Evolutionary conservation across 2,888 invertebrate genomes (phyloP), one percentile per base, ranked within the genome.

Genomic region (Lasius fuliginosus): DNA sequence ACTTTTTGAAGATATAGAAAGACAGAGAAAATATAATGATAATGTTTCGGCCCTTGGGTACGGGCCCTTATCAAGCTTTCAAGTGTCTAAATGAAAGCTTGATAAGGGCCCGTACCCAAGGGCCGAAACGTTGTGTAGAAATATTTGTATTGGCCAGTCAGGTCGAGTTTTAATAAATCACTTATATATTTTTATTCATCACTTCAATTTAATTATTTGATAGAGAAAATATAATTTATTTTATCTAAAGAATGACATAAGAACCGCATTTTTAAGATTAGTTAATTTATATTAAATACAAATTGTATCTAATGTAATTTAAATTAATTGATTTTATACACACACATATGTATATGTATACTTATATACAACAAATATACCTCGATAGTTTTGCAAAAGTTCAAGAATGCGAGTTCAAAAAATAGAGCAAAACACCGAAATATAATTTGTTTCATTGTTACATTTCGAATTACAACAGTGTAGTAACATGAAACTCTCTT

Each of bases 381-480:
- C 36, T 36, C 15, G 40, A 40, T 30, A 30, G 30, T 27, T 40
- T 42, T 18, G 11, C 2, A 36, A 3, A 60, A 8, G 42, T 42
- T 42, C 12, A 12, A 62, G 9, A 42, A 9, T 40, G 27, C 40
- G 27, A n/a, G 15, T n/a, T 30, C 5, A 69, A 69, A 11, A 71
- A 49, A 71, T 4, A 23, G n/a, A 58, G 42, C 23, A 6, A 46
- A 53, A 58, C 18, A 49, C 6, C 40, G 46, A 83, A 60, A 42
- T 67, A 56, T 67, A 68, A 79, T 64, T 53, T 46, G 27, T 62
- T 64, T 65, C 30, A 18, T 40, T 33, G 8, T 49, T 49, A 6
- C 5, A 49, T 18, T 49, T 49, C 18, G 58, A 58, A 75, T 82
- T 82, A 46, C 67, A 65, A 75, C 67, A 82, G 46, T n/a, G 46